Conservation (phyloP, 2,888 invertebrate genomes). For the Ectemnius continuus region DNA sequence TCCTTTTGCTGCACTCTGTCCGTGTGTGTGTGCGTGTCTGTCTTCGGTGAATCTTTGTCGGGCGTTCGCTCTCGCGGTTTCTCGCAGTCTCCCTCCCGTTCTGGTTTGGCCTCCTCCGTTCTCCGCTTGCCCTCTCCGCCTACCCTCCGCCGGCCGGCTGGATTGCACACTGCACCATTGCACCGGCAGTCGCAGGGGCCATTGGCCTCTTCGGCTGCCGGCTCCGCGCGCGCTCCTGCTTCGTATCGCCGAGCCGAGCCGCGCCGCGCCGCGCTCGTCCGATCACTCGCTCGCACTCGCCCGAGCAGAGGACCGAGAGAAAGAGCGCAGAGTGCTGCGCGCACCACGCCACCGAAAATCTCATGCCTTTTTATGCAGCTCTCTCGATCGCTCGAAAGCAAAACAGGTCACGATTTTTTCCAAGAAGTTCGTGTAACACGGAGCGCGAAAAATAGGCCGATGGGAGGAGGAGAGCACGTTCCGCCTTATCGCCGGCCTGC, state of each 20-base stretch:
- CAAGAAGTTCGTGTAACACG: too few relatives aligned
- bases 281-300: not conserved
- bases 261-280: not conserved
- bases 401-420: too few relatives aligned
- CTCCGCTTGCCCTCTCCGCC: slow-evolving; percentile 26
- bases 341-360: too few relatives aligned
- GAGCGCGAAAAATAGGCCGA: too few relatives aligned
- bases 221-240: not conserved
- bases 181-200: slow-evolving; percentile 59
- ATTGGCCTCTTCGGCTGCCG: slow-evolving; percentile 60
- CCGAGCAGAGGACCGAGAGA: not conserved
- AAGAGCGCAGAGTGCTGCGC: too few relatives aligned
- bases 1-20: not conserved
- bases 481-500: too few relatives aligned
- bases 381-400: too few relatives aligned
- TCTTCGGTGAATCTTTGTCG: not conserved
- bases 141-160: slow-evolving; percentile 42
- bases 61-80: not conserved
- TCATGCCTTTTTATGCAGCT: too few relatives aligned
- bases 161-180: slow-evolving; percentile 71
- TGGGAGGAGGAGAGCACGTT: too few relatives aligned
- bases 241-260: slow-evolving; percentile 54
- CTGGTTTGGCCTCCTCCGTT: not conserved
- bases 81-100: not conserved
- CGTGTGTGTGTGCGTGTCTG: slow-evolving; percentile 2